phyloP scores from a whole-genome alignment of 2,113 vertebrate genomes.

The Cryptomyrus ogoouensis region DNA sequence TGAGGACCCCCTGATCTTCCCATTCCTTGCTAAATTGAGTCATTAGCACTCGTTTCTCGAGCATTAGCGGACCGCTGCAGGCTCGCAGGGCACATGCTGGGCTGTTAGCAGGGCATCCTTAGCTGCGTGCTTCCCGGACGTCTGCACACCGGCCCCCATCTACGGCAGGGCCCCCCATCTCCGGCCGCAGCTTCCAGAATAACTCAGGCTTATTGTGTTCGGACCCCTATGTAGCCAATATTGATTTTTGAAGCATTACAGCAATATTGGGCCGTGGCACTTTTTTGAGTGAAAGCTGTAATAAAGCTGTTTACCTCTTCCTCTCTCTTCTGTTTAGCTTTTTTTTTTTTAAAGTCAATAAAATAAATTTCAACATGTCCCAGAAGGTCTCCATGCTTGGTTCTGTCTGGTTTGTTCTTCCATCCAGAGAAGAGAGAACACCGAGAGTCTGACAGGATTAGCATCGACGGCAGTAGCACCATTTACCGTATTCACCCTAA shows the following conservation, averaged over 20 bases:
- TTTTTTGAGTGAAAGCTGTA: conserved; percentile 28
- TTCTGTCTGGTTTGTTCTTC: background rate
- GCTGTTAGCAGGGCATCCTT: conserved; percentile 48
- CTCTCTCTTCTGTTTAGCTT: conserved; percentile 28
- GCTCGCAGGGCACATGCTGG: conserved; percentile 31
- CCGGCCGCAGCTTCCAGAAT: conserved; percentile 55
- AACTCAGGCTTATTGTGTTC: conserved; percentile 61
- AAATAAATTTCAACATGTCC: conserved; percentile 29
- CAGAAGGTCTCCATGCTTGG: background rate
- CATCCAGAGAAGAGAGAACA: background rate
- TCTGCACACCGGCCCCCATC: conserved; percentile 32
- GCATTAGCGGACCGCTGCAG: conserved; percentile 33
- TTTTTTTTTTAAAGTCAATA: conserved; percentile 26
- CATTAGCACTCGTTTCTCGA: conserved; percentile 37
- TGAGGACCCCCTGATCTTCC: conserved; percentile 45
- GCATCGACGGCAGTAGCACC: background rate
- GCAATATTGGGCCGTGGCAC: conserved; percentile 39
- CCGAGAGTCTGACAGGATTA: background rate
- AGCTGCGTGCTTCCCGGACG: conserved; percentile 48
- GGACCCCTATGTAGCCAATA: conserved; percentile 51
- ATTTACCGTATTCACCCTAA: background rate
- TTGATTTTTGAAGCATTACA: conserved; percentile 58
- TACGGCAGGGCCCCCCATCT: conserved; percentile 37
- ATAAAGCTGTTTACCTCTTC: conserved; percentile 42
- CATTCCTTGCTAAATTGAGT: conserved; percentile 53